Conservation (phyloP, 2,797 vertebrate species). For the Malurus splendens region DNA sequence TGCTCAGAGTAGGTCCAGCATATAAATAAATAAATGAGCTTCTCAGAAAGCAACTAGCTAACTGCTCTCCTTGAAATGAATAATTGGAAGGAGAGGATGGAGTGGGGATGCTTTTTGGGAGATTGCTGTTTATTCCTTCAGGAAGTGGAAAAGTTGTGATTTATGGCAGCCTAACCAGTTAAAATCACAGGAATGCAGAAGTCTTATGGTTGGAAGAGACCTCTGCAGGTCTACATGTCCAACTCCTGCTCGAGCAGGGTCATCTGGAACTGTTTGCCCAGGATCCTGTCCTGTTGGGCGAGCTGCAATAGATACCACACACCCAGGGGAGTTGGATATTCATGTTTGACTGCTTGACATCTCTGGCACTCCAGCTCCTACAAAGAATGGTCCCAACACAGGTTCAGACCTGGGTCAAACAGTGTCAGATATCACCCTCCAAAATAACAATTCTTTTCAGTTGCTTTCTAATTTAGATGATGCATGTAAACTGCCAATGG, state of each 20-base stretch:
- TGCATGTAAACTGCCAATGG: background rate
- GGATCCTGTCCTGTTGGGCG: background rate
- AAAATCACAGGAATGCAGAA: background rate
- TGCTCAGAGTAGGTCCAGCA: background rate
- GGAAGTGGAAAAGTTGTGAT: background rate
- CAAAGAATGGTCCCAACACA: accelerated
- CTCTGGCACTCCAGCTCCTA: background rate
- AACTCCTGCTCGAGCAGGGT: background rate
- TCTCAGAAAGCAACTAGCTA: background rate
- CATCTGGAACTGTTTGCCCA: background rate
- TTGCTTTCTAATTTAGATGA: background rate
- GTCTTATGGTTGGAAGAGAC: background rate
- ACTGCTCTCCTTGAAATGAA: background rate
- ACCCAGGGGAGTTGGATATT: accelerated
- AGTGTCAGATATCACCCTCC: background rate
- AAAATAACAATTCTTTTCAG: background rate
- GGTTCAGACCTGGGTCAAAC: background rate
- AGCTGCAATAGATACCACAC: background rate
- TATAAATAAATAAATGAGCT: background rate
- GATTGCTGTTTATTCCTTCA: background rate
- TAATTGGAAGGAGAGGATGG: background rate
- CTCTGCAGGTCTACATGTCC: background rate
- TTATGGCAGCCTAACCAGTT: background rate
- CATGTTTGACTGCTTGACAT: accelerated
- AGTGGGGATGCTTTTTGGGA: background rate